phyloP scores from a whole-genome alignment of 1,140 invertebrate species.

The Bacillus rossius region DNA sequence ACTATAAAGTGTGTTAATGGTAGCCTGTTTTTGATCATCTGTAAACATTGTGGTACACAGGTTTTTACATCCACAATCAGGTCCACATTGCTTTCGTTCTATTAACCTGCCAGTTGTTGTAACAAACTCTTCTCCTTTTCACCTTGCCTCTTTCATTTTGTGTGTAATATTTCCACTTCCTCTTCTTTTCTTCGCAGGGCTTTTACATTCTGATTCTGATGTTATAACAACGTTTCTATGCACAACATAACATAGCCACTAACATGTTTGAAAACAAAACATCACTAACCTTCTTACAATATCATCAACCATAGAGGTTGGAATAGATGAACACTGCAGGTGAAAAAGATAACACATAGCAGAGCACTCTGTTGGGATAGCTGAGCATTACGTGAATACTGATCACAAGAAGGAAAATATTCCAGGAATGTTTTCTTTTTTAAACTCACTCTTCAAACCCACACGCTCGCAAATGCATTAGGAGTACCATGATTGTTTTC shows the following conservation, averaged over 20 bases:
- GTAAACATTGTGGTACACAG: background rate
- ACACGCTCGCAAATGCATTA: background rate
- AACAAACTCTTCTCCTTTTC: background rate
- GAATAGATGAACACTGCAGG: background rate
- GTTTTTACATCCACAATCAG: background rate
- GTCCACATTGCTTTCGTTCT: background rate
- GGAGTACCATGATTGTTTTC: background rate
- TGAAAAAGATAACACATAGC: background rate
- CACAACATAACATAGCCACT: background rate
- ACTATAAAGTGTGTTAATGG: background rate
- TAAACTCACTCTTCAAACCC: background rate
- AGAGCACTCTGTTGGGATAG: background rate
- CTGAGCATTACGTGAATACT: background rate
- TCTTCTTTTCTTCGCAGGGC: background rate
- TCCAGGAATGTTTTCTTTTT: slow-evolving; percentile 1
- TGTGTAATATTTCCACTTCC: background rate
- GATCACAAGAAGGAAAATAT: background rate
- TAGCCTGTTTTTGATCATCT: background rate
- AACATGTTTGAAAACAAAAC: background rate
- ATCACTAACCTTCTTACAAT: background rate
- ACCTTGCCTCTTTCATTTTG: background rate
- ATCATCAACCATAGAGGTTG: background rate
- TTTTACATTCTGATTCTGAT: background rate
- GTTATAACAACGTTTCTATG: background rate
- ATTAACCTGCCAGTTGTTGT: background rate